Percentiles rank a stretch among this genome's conserved stretches.
These are phyloP conservation scores for Ceramica pisi DNA, from an alignment of 2,888 invertebrate genomes.

Conservation along the genomic window DNA sequence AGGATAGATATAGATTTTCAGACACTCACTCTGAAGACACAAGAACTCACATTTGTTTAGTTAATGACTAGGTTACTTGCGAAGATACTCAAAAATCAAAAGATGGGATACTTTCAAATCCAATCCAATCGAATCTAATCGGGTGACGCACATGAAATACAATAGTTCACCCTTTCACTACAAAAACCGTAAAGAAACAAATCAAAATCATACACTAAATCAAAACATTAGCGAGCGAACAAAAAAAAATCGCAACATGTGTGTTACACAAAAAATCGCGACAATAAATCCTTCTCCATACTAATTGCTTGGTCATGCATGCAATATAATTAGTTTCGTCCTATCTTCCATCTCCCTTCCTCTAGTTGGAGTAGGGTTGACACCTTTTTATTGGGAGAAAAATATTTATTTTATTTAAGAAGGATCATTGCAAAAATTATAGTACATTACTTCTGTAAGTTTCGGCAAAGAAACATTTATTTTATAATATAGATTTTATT, in stretches of 20 bases:
- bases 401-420: too few species aligned
- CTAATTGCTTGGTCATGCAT: conserved; percentile 59
- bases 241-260: conserved; percentile 53
- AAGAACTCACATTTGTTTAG: too few species aligned
- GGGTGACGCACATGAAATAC: not conserved
- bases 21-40: too few species aligned
- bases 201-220: conserved; percentile 35
- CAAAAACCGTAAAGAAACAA: conserved; percentile 10
- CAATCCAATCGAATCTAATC: not conserved
- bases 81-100: not conserved
- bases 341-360: conserved; percentile 25
- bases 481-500: too few species aligned
- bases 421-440: too few species aligned
- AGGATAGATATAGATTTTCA: too few species aligned
- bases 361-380: conserved; percentile 2
- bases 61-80: too few species aligned
- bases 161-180: conserved; percentile 11
- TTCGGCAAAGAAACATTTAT: too few species aligned
- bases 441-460: too few species aligned
- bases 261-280: conserved; percentile 29
- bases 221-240: conserved; percentile 31
- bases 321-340: conserved; percentile 57
- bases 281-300: conserved; percentile 63
- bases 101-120: too few species aligned
- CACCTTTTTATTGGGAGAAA: too few species aligned